phyloP scores from a whole-genome alignment of 2,113 vertebrate species.

The Nothoprocta pentlandii region DNA sequence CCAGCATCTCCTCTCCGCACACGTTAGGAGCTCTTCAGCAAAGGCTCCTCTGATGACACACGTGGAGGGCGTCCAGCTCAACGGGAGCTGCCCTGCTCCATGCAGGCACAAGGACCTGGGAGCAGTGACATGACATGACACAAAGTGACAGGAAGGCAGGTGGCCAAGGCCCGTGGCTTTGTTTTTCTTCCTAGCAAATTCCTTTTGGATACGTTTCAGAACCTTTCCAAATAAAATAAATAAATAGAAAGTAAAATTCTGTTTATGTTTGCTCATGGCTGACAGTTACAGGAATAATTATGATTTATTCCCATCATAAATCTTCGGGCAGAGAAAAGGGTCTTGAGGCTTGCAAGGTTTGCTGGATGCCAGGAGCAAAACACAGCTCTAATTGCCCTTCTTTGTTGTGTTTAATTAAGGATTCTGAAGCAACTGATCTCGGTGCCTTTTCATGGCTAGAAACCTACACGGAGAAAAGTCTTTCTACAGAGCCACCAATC shows the following conservation, averaged over 20 bases:
- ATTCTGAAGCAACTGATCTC: conserved; percentile 80
- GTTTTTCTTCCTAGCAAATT: conserved; percentile 20
- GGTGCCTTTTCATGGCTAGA: conserved; percentile 75
- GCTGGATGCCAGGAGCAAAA: conserved; percentile 58
- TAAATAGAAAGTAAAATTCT: not conserved
- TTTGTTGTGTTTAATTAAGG: conserved; percentile 76
- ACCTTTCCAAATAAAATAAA: not conserved
- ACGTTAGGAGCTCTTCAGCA: not conserved
- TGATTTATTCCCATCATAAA: conserved; percentile 61
- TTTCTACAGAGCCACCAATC: conserved; percentile 74
- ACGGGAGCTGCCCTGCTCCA: not conserved
- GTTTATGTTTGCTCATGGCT: not conserved
- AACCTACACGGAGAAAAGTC: conserved; percentile 75
- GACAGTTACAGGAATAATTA: conserved; percentile 36
- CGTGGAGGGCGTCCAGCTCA: not conserved
- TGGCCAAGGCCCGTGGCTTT: conserved; percentile 25
- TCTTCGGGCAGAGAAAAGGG: not conserved
- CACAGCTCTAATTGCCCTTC: conserved; percentile 72
- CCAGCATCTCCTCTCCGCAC: not conserved
- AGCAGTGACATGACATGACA: not conserved
- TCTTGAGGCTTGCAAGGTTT: conserved; percentile 36
- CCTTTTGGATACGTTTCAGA: conserved; percentile 27
- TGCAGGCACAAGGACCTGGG: fast-evolving
- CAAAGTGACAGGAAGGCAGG: conserved; percentile 39
- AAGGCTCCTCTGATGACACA: not conserved